Evolutionary conservation across 2,113 vertebrate species (phyloP), one percentile per base, ranked within the genome.

Genomic region (Tragelaphus scriptus): DNA sequence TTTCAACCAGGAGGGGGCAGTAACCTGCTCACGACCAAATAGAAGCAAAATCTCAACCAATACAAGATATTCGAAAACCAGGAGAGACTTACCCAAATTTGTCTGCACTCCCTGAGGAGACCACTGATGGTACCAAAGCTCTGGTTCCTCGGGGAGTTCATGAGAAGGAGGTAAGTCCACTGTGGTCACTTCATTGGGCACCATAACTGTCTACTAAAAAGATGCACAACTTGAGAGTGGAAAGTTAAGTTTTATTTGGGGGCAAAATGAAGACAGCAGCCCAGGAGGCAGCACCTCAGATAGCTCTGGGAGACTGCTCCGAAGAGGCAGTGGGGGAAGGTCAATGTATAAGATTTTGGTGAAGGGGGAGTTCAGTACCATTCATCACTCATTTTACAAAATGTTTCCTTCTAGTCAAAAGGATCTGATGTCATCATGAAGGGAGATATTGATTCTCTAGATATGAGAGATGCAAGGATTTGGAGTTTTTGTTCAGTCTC

Each of bases 61-160:
- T 71, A 36, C 0, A 0, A 7, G n/a, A 21, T n/a, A 36, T 36
- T 36, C 0, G 0, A 71, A 36, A 71, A 19, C n/a, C 17, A 68
- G 32, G 7, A 68, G 65, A 68, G 65, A 68, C 32, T 36, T 68
- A n/a, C 4, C 0, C 65, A 71, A 21, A 11, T 71, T 71, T n/a
- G n/a, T 71, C 65, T 71, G n/a, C 17, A 71, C 65, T 71, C n/a
- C 65, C 16, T 11, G n/a, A 36, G n/a, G n/a, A 71, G n/a, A 21
- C 65, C n/a, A 21, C 65, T 71, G 65, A n/a, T 71, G 65, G n/a
- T 71, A 71, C n/a, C n/a, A 71, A 36, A 71, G 63, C 15, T 65
- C 63, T n/a, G 30, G 13, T 65, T 65, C 30, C 63, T n/a, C 0
- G 1, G 8, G 15, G 63, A 65, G 15, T n/a, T 65, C 63, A 65